A percentile compares a stretch with the other conserved stretches of the same genome.
Evolutionary conservation across 1,140 invertebrate species (phyloP).

Genomic region (Drosophila bifasciata): DNA sequence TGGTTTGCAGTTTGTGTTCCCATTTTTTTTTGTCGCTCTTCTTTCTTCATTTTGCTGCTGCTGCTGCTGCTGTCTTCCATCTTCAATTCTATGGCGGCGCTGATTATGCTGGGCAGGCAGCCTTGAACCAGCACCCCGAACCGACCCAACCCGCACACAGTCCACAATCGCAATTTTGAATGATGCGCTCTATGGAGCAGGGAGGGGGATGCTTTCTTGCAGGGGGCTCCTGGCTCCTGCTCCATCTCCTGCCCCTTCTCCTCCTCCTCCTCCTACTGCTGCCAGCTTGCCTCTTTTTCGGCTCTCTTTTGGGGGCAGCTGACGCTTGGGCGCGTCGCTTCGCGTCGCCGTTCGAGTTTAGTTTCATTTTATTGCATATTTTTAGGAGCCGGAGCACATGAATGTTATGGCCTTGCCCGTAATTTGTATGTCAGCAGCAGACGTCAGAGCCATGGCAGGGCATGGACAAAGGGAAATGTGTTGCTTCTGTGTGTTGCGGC

Average conservation of each 20-base stretch:
- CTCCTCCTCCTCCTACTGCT: too few relatives aligned
- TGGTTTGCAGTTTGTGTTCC: conserved; percentile 62
- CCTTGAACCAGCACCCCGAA: neutral
- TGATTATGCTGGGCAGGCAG: conserved; percentile 43
- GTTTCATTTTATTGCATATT: conserved; percentile 77
- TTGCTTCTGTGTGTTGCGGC: conserved; percentile 11
- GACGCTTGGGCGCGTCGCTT: conserved; percentile 25
- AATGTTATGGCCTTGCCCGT: conserved; percentile 68
- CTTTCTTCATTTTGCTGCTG: neutral
- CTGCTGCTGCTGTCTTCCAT: neutral
- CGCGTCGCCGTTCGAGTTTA: conserved; percentile 42
- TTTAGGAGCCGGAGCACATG: conserved; percentile 67
- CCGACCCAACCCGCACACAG: neutral
- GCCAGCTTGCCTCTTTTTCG: neutral
- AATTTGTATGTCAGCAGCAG: conserved; percentile 74
- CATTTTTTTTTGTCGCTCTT: conserved; percentile 13
- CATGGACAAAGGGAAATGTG: neutral
- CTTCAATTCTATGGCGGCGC: conserved; percentile 38
- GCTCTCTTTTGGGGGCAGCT: conserved; percentile 45
- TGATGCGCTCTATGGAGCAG: neutral
- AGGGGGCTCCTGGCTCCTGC: neutral
- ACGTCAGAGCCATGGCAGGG: too few relatives aligned
- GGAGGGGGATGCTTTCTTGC: neutral
- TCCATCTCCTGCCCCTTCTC: neutral
- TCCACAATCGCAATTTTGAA: neutral